phyloP scores from a whole-genome alignment of 2,888 invertebrate species.

The Meteorus colon region DNA sequence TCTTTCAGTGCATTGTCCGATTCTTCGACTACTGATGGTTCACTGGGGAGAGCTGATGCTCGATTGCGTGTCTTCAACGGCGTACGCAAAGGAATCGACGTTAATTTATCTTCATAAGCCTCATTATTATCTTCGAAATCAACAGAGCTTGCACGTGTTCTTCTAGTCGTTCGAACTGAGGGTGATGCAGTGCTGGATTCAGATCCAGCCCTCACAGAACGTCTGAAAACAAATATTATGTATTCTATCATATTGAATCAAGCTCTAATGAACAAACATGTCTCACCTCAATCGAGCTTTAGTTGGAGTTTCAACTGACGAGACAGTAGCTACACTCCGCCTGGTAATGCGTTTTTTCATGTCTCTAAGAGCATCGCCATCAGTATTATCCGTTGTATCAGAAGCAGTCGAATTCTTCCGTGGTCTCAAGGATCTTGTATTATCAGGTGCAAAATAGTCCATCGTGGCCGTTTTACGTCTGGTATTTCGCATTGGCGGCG shows the following conservation, averaged over 20 bases:
- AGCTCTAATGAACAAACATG: neutral
- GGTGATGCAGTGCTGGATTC: slow-evolving; percentile 61
- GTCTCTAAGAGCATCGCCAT: slow-evolving; percentile 47
- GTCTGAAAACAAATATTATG: slow-evolving; percentile 43
- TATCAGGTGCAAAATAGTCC: slow-evolving; percentile 39
- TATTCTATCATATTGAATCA: neutral
- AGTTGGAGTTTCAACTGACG: slow-evolving; percentile 44
- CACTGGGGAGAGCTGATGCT: slow-evolving; percentile 54
- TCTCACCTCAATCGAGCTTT: slow-evolving; percentile 42
- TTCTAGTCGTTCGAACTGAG: slow-evolving; percentile 54
- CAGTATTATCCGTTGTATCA: slow-evolving; percentile 53
- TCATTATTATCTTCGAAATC: slow-evolving; percentile 53
- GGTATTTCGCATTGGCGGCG: slow-evolving; percentile 39
- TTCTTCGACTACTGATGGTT: slow-evolving; percentile 60
- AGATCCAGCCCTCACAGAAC: slow-evolving; percentile 62
- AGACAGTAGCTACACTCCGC: slow-evolving; percentile 41
- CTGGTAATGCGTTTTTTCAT: slow-evolving; percentile 46
- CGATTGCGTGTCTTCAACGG: slow-evolving; percentile 52
- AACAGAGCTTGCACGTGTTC: slow-evolving; percentile 64
- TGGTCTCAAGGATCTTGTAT: slow-evolving; percentile 46
- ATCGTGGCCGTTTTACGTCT: slow-evolving; percentile 46
- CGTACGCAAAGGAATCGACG: slow-evolving; percentile 38
- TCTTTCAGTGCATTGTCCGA: slow-evolving; percentile 39
- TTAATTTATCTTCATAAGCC: neutral
- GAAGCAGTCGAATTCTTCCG: slow-evolving; percentile 54